Evolutionary conservation across 2,113 vertebrate species (phyloP).

Genomic region (Chrysochloris asiatica): DNA sequence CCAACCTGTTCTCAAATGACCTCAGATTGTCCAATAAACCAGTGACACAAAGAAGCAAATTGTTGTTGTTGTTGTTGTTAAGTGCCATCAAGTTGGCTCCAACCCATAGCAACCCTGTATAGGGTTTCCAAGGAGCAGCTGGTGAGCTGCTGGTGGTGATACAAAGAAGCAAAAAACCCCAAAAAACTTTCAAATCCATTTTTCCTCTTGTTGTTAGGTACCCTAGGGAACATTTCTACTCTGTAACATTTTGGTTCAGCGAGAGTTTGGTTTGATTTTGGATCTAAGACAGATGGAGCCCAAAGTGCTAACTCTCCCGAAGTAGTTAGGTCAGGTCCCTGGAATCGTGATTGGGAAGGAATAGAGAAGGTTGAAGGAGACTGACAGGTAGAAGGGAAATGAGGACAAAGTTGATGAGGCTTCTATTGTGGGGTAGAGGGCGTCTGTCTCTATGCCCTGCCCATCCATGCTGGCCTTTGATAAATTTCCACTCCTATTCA

Average conservation of each 20-base stretch:
- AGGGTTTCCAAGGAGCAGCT: too few species aligned
- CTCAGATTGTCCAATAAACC: neutral
- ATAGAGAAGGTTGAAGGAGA: neutral
- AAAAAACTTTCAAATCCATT: constrained; percentile 4
- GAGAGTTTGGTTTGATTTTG: neutral
- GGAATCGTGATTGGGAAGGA: neutral
- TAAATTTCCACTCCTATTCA: neutral
- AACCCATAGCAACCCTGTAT: too few species aligned
- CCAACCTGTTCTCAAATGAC: neutral
- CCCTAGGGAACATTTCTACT: neutral
- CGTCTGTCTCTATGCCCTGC: neutral
- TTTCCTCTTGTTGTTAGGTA: neutral
- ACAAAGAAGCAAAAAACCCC: too few species aligned
- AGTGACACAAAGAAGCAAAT: neutral
- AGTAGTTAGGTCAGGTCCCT: neutral
- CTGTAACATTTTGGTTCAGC: neutral
- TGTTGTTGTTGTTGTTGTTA: too few species aligned
- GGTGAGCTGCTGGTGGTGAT: too few species aligned
- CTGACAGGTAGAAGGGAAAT: neutral
- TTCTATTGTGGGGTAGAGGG: neutral
- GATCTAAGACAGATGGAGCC: neutral
- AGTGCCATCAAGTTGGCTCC: too few species aligned
- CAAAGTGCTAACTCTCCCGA: neutral
- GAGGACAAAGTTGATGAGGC: neutral
- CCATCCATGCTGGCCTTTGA: neutral